A percentile compares a stretch with the other conserved stretches of the same genome.
Conservation (phyloP, 2,113 vertebrate species). For the Antidorcas marsupialis region DNA sequence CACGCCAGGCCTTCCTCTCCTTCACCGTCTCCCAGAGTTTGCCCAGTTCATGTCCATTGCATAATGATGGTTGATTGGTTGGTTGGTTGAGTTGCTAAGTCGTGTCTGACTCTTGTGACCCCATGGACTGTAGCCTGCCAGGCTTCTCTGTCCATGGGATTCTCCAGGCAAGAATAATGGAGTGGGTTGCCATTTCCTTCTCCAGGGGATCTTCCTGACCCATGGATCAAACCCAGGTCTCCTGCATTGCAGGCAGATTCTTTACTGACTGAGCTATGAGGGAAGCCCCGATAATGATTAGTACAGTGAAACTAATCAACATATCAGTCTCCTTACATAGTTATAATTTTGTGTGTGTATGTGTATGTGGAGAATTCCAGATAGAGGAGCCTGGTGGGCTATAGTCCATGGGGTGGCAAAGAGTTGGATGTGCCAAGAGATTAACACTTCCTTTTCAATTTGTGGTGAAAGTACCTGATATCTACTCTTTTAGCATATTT, state of each 20-base stretch:
- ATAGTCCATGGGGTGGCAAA: not conserved
- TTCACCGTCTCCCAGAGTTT: not conserved
- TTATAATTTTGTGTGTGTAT: not conserved
- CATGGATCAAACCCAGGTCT: not conserved
- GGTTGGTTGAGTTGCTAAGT: not conserved
- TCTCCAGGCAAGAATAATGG: not conserved
- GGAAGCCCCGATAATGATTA: not conserved
- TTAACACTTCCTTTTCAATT: not conserved
- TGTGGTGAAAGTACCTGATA: not conserved
- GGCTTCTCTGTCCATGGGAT: not conserved
- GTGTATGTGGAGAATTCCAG: not conserved
- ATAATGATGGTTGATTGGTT: not conserved
- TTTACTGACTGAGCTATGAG: not conserved
- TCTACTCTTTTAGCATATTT: not conserved
- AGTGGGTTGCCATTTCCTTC: not conserved
- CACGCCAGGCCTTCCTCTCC: not conserved
- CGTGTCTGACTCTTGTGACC: fast-evolving
- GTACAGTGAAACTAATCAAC: not conserved
- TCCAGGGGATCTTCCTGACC: not conserved
- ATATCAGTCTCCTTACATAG: not conserved
- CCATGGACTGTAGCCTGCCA: not conserved
- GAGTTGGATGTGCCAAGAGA: not conserved
- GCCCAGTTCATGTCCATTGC: not conserved
- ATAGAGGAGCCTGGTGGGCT: not conserved
- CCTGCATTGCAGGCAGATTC: not conserved